A percentile compares a stretch with the other conserved stretches of the same genome.
Conservation (phyloP, 2,888 invertebrate species). For the Acleris sparsana region DNA sequence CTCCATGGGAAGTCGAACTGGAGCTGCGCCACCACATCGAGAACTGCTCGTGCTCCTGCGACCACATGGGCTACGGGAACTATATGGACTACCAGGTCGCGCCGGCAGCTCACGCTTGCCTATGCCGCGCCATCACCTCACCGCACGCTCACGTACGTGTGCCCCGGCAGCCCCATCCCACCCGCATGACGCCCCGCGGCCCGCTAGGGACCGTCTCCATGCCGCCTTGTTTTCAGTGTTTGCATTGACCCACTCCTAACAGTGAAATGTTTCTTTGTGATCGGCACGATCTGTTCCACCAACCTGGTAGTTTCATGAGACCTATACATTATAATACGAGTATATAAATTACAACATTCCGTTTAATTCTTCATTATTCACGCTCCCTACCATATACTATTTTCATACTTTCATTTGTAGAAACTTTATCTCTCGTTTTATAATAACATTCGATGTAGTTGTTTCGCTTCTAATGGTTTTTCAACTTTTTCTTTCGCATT, state of each 20-base stretch:
- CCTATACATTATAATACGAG: neutral
- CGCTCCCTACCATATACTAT: too few species aligned
- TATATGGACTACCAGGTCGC: constrained; percentile 94
- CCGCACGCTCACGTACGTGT: constrained; percentile 81
- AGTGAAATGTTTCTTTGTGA: constrained; percentile 22
- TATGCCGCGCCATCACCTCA: constrained; percentile 80
- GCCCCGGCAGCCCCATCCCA: constrained; percentile 47
- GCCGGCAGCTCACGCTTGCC: constrained; percentile 77
- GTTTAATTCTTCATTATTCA: too few species aligned
- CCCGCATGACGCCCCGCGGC: constrained; percentile 57
- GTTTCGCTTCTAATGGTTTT: too few species aligned
- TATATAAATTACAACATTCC: too few species aligned
- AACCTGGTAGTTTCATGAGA: neutral
- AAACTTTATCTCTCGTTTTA: too few species aligned
- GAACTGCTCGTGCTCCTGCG: constrained; percentile 94
- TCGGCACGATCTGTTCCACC: constrained; percentile 22
- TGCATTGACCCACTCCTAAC: constrained; percentile 17
- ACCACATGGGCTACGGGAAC: constrained; percentile 97
- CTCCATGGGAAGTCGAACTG: constrained; percentile 88
- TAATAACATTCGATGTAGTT: too few species aligned
- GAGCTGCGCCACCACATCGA: constrained; percentile 95
- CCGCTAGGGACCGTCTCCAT: constrained; percentile 59
- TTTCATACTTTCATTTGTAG: too few species aligned
- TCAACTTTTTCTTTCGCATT: too few species aligned
- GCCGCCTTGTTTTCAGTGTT: constrained; percentile 59